Evolutionary conservation across 2,113 vertebrate species (phyloP), one percentile per base, ranked within the genome.

Genomic region (Rhinoptilus africanus): DNA sequence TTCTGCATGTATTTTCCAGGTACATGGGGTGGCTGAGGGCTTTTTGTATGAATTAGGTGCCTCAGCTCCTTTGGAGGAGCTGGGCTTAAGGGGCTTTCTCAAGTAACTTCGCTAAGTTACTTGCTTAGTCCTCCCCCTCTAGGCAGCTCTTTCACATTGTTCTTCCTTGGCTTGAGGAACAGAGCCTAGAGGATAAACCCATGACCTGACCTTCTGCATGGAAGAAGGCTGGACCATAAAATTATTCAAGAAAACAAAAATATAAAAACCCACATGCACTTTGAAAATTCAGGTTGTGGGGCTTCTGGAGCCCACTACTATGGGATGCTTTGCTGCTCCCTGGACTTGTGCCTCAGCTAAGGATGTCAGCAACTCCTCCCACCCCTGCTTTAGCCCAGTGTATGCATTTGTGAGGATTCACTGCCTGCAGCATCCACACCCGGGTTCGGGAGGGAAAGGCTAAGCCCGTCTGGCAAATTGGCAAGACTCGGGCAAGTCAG

Each of bases 401-500:
- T 14, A n/a, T 1, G 0, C 26, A 8, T 59, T 12, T 10, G 45
- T 34, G 67, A 78, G 64, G 43, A 20, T 85, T n/a, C 67, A 1
- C 51, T 39, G 73, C 28, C 43, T 81, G 47, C 72, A 39, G 0
- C 26, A 78, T 68, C 80, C 64, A 43, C 73, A 35, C 73, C 76
- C 19, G 56, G 26, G 50, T 86, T 81, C 13, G 2, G 64, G 21
- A 92, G 83, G 56, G 60, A 59, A 87, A 60, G 51, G 80, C 76
- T 51, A 3, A 89, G 64, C 60, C 90, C 0, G 5, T 19, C 90
- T 68, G 92, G 43, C 73, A 60, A 24, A 78, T 39, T 64, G 59
- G 76, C 37, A 59, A 21, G 60, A 12, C 84, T 87, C 2, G 39
- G 92, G 51, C 86, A 89, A 95, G 87, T 51, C 95, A 96, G 95